Evolutionary conservation across 2,797 vertebrate species (phyloP), one percentile per base, ranked within the genome.

Genomic region (Pelodytes ibericus): DNA sequence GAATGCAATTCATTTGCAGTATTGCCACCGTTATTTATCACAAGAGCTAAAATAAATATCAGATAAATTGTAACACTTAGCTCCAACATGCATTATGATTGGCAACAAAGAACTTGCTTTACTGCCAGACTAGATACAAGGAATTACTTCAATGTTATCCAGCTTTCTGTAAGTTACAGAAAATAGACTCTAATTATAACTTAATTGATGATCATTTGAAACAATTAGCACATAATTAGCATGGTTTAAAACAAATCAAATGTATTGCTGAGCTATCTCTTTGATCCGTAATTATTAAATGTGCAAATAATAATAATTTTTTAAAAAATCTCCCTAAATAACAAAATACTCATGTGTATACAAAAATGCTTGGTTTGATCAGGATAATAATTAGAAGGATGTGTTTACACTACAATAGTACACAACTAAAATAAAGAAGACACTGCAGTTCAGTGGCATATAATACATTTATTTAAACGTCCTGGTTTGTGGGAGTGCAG

Each of bases 101-200:
- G 63, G 62, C 72, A 74, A 64, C 20, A 16, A 66, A n/a, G n/a
- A n/a, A n/a, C 33, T 60, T 60, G 26, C 26, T 60, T 57, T 16
- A 18, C 41, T 47, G 64, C 33, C 36, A 74, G 41, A 59, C 26
- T 27, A 68, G 24, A 75, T 29, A 69, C 30, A 61, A 26, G 41
- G 11, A 41, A 75, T 75, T 66, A 60, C 30, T 59, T 15, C 57
- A 49, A 59, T 75, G 29, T 29, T 66, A 57, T 74, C 15, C n/a
- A 30, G 47, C 26, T 20, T 58, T 58, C 44, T 53, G 57, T 62
- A 51, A 62, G 74, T 53, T 75, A 75, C 65, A 69, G 58, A 61
- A 75, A 75, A 75, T 75, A 70, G 74, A 58, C 30, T 26, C 39
- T 68, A 75, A 75, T 69, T 69, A 75, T 75, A 75, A 69, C 64